Conservation (phyloP, 2,888 invertebrate genomes). For the Temnothorax ravouxi region DNA sequence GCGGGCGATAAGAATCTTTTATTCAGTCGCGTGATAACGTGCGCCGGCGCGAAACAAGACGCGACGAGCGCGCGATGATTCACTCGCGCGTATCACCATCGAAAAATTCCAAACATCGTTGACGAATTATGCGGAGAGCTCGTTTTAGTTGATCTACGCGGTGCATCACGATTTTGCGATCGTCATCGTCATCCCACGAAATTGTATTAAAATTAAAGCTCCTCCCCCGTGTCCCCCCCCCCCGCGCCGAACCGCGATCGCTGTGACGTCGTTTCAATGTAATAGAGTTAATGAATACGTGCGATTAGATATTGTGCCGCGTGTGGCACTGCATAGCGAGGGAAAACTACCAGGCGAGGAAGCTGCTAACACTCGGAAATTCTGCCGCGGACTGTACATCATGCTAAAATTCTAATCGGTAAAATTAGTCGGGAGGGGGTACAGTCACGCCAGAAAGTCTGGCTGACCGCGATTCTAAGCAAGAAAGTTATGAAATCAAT, state of each 20-base stretch:
- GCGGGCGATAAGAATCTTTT: conserved; percentile 65
- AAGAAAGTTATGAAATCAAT: conserved; percentile 84
- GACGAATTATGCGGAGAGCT: too few species aligned
- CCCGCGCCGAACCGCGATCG: not conserved
- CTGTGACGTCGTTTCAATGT: conserved; percentile 22
- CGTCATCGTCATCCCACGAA: not conserved
- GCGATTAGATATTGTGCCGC: conserved; percentile 46
- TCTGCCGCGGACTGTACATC: conserved; percentile 75
- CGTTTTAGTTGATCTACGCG: too few species aligned
- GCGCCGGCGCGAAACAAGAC: not conserved
- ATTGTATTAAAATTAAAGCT: not conserved
- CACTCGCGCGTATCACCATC: not conserved
- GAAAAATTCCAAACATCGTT: not conserved
- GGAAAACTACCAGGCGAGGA: conserved; percentile 36
- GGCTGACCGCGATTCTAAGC: conserved; percentile 82
- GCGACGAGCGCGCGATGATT: conserved; percentile 58
- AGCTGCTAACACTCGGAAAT: conserved; percentile 57
- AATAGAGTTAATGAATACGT: conserved; percentile 54
- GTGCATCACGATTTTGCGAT: not conserved
- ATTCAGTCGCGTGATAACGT: conserved; percentile 62
- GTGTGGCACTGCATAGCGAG: conserved; percentile 10
- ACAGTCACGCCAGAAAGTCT: conserved; percentile 80
- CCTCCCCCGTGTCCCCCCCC: not conserved
- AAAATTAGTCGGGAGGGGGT: conserved; percentile 82
- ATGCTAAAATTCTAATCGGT: conserved; percentile 84